Conservation (phyloP, 2,113 vertebrate species). For the Rallus limicola region DNA sequence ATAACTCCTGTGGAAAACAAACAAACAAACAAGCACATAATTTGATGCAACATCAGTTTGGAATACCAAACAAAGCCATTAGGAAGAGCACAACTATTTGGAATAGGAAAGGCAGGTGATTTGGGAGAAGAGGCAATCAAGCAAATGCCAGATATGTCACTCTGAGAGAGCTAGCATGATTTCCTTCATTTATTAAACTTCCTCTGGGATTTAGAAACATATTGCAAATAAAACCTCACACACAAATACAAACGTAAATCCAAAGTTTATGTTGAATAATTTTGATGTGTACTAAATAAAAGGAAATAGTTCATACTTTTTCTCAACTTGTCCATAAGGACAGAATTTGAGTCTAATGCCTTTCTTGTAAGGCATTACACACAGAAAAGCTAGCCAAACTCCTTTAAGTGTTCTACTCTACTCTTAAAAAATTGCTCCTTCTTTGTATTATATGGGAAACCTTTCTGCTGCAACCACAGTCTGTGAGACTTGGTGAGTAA, state of each 20-base stretch:
- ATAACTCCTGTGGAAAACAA: conserved; percentile 47
- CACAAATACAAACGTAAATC: neutral
- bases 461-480: neutral
- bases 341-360: neutral
- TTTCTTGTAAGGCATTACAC: neutral
- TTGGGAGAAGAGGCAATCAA: neutral
- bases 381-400: neutral
- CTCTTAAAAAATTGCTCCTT: neutral
- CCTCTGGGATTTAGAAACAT: neutral
- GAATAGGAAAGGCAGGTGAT: conserved; percentile 52
- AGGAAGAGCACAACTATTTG: conserved; percentile 22
- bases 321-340: neutral
- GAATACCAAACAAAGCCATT: conserved; percentile 60
- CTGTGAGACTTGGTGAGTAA: neutral
- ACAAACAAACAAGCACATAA: conserved; percentile 26
- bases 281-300: neutral
- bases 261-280: neutral
- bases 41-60: conserved; percentile 62
- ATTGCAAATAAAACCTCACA: neutral
- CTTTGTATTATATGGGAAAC: neutral
- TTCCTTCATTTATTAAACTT: neutral
- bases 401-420: neutral
- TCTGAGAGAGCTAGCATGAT: neutral
- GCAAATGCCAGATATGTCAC: neutral
- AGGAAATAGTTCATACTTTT: neutral